Percentiles rank a stretch among this genome's conserved stretches.
phyloP scores from a whole-genome alignment of 2,888 invertebrate genomes.

The Acleris literana region DNA sequence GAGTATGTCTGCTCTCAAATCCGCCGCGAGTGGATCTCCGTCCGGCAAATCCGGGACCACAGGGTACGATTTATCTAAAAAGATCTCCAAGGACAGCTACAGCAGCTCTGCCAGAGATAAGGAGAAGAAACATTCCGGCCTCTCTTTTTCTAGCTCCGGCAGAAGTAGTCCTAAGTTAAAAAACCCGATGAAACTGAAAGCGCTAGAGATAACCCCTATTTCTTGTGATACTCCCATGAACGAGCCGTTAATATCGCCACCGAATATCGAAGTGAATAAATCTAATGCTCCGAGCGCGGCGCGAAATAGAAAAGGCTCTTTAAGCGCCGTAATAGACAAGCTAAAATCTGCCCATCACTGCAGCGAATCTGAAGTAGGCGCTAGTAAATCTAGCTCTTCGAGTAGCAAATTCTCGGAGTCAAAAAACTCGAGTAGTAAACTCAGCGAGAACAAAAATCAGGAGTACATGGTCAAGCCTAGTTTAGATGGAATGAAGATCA shows the following conservation, averaged over 20 bases:
- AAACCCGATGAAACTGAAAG: constrained; percentile 87
- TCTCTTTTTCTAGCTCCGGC: constrained; percentile 80
- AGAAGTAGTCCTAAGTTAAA: constrained; percentile 87
- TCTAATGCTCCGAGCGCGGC: constrained; percentile 84
- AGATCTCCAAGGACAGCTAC: constrained; percentile 79
- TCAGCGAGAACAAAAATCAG: constrained; percentile 85
- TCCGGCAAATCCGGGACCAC: constrained; percentile 84
- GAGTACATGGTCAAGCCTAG: constrained; percentile 96
- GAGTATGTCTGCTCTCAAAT: constrained; percentile 94
- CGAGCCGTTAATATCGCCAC: constrained; percentile 76
- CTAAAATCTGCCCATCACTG: constrained; percentile 90
- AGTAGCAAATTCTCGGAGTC: constrained; percentile 79
- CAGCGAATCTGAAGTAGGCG: constrained; percentile 77
- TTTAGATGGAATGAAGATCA: constrained; percentile 94
- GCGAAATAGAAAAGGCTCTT: constrained; percentile 88
- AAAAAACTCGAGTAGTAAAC: constrained; percentile 69
- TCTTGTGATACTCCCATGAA: constrained; percentile 77
- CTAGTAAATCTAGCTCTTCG: constrained; percentile 75
- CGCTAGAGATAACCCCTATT: constrained; percentile 84
- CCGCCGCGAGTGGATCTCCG: constrained; percentile 88
- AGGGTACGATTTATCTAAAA: constrained; percentile 82
- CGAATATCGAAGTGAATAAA: constrained; percentile 84
- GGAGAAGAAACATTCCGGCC: constrained; percentile 81
- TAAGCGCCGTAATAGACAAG: constrained; percentile 95
- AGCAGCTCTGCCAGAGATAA: constrained; percentile 76